Evolutionary conservation across 2,113 vertebrate genomes (phyloP).

Genomic region (Sialia sialis): DNA sequence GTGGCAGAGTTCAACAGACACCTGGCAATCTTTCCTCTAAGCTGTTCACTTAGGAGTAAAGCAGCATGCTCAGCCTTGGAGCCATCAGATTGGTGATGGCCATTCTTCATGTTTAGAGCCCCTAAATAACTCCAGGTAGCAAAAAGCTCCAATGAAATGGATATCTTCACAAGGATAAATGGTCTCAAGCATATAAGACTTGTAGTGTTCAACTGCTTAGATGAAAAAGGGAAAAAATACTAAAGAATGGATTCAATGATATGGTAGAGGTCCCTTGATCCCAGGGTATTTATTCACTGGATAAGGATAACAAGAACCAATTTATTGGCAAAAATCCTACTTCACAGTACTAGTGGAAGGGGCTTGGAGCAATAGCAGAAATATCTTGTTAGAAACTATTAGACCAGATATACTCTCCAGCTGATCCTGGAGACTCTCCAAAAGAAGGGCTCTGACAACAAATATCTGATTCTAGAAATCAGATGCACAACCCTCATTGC

Average conservation of each 20-base stretch:
- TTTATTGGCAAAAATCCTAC: background rate
- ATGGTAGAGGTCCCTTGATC: background rate
- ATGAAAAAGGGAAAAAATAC: background rate
- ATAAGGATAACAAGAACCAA: background rate
- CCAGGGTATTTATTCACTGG: background rate
- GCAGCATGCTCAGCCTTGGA: background rate
- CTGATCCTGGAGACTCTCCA: background rate
- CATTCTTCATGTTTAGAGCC: background rate
- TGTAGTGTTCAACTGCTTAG: background rate
- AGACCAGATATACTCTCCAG: background rate
- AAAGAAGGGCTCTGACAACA: background rate
- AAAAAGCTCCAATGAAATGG: background rate
- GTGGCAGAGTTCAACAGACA: background rate
- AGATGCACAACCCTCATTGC: rapidly evolving
- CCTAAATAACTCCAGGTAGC: background rate
- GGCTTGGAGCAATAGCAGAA: background rate
- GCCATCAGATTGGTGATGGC: background rate
- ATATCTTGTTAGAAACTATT: background rate
- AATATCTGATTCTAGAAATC: background rate
- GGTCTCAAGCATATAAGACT: background rate
- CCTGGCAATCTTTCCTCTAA: background rate
- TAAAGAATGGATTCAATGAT: background rate
- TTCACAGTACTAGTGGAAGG: background rate
- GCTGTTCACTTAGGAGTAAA: background rate
- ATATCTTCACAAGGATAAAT: background rate